phyloP scores from a whole-genome alignment of 2,888 invertebrate genomes.

The Acanthococcus lagerstroemiae region DNA sequence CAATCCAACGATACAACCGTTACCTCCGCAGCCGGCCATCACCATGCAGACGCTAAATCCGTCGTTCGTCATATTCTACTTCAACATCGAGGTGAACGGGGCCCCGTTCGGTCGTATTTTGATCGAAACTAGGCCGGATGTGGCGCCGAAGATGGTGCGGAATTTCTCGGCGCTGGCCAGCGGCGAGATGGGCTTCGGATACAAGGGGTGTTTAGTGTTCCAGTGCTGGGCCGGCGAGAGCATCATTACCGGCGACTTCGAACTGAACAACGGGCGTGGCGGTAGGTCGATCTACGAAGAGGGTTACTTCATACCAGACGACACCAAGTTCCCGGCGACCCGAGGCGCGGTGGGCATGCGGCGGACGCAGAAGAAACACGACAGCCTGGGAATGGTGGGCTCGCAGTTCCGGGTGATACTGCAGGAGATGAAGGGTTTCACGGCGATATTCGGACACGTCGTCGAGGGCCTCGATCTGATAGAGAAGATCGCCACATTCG shows the following conservation, averaged over 20 bases:
- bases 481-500: constrained; percentile 65
- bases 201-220: constrained; percentile 68
- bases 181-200: constrained; percentile 63
- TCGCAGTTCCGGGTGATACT: constrained; percentile 73
- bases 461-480: constrained; percentile 68
- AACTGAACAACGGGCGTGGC: constrained; percentile 68
- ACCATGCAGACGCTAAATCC: constrained; percentile 16
- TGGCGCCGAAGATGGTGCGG: constrained; percentile 70
- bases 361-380: constrained; percentile 66
- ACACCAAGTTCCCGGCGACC: constrained; percentile 62
- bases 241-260: constrained; percentile 65
- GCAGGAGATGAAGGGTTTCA: constrained; percentile 72
- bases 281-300: constrained; percentile 67
- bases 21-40: constrained; percentile 12
- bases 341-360: constrained; percentile 73
- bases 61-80: constrained; percentile 50
- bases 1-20: constrained; percentile 17
- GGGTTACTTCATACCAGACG: constrained; percentile 68
- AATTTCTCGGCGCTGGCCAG: constrained; percentile 63
- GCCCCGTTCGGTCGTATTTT: constrained; percentile 59
- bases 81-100: constrained; percentile 65
- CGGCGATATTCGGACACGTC: constrained; percentile 70
- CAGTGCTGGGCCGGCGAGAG: constrained; percentile 76
- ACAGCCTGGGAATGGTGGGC: constrained; percentile 70
- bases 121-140: constrained; percentile 65